Conservation (phyloP, 2,888 invertebrate species). For the Dynastes hyllus region DNA sequence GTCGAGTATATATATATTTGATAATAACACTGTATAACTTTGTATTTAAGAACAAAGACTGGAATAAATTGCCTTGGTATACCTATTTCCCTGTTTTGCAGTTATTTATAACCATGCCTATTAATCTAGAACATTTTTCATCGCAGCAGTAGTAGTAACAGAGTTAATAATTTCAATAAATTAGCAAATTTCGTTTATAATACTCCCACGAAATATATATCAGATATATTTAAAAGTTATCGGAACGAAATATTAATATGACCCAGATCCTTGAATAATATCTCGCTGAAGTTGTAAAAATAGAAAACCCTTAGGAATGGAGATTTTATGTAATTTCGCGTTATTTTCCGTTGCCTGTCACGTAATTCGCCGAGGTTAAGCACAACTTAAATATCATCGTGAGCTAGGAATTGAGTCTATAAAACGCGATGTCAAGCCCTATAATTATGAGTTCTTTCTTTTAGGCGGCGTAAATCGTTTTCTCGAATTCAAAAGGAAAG, state of each 20-base stretch:
- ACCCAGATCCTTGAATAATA: slow-evolving; percentile 6
- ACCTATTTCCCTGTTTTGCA: too few species aligned
- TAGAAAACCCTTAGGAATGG: not conserved
- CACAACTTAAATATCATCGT: slow-evolving; percentile 2
- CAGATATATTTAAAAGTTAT: slow-evolving; percentile 7
- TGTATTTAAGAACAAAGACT: too few species aligned
- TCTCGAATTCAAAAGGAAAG: slow-evolving; percentile 16
- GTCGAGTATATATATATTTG: too few species aligned
- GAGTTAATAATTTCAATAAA: not conserved
- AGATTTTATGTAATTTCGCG: slow-evolving; percentile 6
- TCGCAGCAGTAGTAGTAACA: not conserved
- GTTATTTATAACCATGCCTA: not conserved
- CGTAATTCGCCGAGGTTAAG: slow-evolving; percentile 9
- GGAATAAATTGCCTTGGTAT: too few species aligned
- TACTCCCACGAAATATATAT: not conserved
- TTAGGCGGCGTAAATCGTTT: slow-evolving; percentile 12
- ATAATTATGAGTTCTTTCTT: slow-evolving; percentile 25
- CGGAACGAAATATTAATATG: slow-evolving; percentile 22
- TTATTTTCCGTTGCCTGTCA: not conserved
- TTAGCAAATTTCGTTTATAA: too few species aligned
- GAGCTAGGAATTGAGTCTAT: slow-evolving; percentile 22
- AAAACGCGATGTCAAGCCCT: slow-evolving; percentile 6
- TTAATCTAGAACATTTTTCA: not conserved
- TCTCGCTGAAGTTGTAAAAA: slow-evolving; percentile 6
- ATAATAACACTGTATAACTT: too few species aligned